Conservation (phyloP, 2,113 vertebrate species). For the Genyomyrus donnyi region DNA sequence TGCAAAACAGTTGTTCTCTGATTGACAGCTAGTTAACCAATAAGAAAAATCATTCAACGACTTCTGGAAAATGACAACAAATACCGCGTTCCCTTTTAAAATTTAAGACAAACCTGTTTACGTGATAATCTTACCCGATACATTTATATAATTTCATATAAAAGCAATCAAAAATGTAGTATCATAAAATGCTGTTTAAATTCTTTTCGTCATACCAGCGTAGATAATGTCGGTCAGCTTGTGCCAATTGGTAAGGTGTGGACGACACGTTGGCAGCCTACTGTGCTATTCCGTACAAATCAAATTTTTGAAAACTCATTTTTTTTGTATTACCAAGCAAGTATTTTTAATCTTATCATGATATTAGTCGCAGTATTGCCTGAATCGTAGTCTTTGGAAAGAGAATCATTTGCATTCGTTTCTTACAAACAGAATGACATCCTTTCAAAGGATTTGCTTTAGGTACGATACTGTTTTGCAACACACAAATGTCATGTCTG, state of each 20-base stretch:
- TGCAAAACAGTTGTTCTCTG: not conserved
- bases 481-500: not conserved
- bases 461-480: not conserved
- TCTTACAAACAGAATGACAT: not conserved
- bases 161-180: not conserved
- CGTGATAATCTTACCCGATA: not conserved
- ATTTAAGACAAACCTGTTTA: not conserved
- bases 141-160: not conserved
- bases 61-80: not conserved
- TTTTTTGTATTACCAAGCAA: not conserved
- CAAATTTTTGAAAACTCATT: not conserved
- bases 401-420: not conserved
- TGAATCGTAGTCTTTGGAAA: not conserved
- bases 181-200: not conserved
- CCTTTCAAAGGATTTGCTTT: not conserved
- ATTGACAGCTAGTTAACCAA: conserved; percentile 1
- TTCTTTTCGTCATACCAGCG: not conserved
- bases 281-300: not conserved
- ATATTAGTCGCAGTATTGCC: not conserved
- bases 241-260: not conserved
- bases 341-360: not conserved
- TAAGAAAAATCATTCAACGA: not conserved
- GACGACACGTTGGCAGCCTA: not conserved
- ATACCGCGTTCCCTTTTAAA: not conserved
- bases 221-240: not conserved